A percentile compares a stretch with the other conserved stretches of the same genome.
Conservation (phyloP, 2,113 vertebrate species). For the Corythaixoides concolor region DNA sequence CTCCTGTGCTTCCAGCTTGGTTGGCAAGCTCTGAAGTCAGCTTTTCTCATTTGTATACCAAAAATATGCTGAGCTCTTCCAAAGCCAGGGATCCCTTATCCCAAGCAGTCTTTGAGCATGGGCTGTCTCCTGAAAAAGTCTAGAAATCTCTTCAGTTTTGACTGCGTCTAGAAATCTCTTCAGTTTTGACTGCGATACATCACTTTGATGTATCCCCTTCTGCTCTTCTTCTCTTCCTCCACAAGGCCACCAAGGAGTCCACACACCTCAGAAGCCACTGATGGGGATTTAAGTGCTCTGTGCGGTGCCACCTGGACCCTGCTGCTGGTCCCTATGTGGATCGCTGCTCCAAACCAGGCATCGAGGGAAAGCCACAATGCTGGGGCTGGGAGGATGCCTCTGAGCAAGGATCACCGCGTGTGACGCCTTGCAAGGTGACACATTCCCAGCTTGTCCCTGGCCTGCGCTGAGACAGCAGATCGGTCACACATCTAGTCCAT, state of each 20-base stretch:
- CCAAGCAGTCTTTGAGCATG: not conserved
- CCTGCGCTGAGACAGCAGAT: not conserved
- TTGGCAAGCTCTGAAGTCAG: not conserved
- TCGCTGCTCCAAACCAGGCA: not conserved
- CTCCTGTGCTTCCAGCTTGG: not conserved
- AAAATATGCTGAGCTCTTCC: accelerated
- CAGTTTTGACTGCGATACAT: not conserved
- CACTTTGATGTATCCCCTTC: not conserved
- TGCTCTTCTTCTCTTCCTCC: not conserved
- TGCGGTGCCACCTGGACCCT: accelerated
- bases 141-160: not conserved
- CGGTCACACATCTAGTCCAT: not conserved
- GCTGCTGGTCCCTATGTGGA: accelerated
- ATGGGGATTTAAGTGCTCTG: not conserved
- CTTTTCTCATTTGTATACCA: not conserved
- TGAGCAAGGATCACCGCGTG: not conserved
- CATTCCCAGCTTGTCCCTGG: not conserved
- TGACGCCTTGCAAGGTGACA: not conserved
- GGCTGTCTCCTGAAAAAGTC: not conserved
- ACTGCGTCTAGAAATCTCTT: not conserved
- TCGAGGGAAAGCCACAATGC: not conserved
- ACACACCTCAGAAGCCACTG: not conserved
- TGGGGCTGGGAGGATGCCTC: not conserved
- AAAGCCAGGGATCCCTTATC: not conserved
- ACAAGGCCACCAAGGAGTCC: not conserved